A percentile compares a stretch with the other conserved stretches of the same genome.
phyloP scores from a whole-genome alignment of 2,113 vertebrate species.

The Leptobrachium ailaonicum region DNA sequence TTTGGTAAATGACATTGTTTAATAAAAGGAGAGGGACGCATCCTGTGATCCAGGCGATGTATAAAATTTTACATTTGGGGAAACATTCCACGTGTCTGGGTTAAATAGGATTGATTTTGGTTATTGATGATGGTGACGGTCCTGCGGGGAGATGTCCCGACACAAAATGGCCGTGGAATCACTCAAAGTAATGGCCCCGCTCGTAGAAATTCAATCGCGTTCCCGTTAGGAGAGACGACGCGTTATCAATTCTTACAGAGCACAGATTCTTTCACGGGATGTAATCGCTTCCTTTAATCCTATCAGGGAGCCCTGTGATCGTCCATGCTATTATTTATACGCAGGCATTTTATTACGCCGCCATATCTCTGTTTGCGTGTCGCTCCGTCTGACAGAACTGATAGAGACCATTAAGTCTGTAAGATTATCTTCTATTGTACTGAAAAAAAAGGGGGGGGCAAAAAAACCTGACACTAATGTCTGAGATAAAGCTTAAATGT shows the following conservation, averaged over 20 bases:
- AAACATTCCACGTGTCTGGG: slow-evolving; percentile 12
- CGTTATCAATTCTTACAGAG: slow-evolving; percentile 2
- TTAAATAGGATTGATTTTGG: slow-evolving; percentile 42
- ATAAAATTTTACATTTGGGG: slow-evolving; percentile 33
- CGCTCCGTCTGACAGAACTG: neutral
- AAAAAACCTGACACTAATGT: neutral
- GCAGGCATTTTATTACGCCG: neutral
- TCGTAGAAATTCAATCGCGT: slow-evolving; percentile 21
- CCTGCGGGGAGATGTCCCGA: neutral
- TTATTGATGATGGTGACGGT: slow-evolving; percentile 38
- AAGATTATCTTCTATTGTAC: neutral
- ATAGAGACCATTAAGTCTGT: neutral
- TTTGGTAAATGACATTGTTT: slow-evolving; percentile 34
- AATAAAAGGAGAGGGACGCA: neutral
- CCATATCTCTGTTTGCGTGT: neutral
- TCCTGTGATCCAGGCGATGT: slow-evolving; percentile 12
- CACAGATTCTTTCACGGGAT: neutral
- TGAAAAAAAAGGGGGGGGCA: neutral
- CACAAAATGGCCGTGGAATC: slow-evolving; percentile 1
- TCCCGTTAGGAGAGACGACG: neutral
- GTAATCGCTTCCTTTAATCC: slow-evolving; percentile 8
- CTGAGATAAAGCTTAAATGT: neutral
- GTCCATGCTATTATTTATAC: neutral
- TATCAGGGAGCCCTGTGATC: neutral
- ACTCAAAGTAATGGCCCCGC: slow-evolving; percentile 33